phyloP scores from a whole-genome alignment of 2,797 vertebrate genomes.

The Vireo griseus region DNA sequence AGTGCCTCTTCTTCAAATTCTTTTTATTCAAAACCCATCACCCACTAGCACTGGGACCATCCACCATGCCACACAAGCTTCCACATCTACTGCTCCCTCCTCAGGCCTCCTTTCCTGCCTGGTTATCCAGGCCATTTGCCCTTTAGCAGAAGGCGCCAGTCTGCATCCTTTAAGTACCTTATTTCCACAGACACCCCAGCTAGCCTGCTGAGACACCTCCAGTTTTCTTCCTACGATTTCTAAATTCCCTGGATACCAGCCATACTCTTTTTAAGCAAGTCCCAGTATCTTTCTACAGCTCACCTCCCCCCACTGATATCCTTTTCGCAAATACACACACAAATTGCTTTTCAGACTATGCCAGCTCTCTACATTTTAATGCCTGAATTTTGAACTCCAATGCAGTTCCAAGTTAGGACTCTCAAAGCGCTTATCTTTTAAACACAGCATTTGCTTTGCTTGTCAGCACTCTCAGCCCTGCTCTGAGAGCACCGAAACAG shows the following conservation, averaged over 20 bases:
- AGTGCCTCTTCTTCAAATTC: not conserved
- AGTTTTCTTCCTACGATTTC: slow-evolving; percentile 31
- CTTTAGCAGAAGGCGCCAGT: not conserved
- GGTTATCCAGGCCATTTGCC: not conserved
- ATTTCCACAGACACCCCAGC: slow-evolving; percentile 24
- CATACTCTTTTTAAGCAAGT: slow-evolving; percentile 31
- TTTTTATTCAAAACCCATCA: not conserved
- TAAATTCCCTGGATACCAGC: slow-evolving; percentile 29
- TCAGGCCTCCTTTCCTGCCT: not conserved
- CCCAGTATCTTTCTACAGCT: slow-evolving; percentile 17
- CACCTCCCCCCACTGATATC: not conserved
- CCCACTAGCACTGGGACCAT: not conserved
- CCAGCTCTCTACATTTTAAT: slow-evolving; percentile 14
- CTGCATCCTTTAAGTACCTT: not conserved
- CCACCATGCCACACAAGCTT: not conserved
- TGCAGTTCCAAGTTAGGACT: slow-evolving; percentile 7
- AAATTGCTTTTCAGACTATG: slow-evolving; percentile 17
- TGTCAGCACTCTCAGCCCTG: slow-evolving; percentile 29
- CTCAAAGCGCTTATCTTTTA: slow-evolving; percentile 22
- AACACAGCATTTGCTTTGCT: slow-evolving; percentile 7
- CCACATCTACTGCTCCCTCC: not conserved
- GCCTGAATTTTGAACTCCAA: slow-evolving; percentile 13
- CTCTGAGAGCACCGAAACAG: not conserved
- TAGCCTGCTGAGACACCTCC: slow-evolving; percentile 26
- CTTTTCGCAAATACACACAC: not conserved